These are phyloP conservation scores for Anthopleura sola DNA, from an alignment of 64 coral and sea anemone genomes.

Conservation along the genomic window DNA sequence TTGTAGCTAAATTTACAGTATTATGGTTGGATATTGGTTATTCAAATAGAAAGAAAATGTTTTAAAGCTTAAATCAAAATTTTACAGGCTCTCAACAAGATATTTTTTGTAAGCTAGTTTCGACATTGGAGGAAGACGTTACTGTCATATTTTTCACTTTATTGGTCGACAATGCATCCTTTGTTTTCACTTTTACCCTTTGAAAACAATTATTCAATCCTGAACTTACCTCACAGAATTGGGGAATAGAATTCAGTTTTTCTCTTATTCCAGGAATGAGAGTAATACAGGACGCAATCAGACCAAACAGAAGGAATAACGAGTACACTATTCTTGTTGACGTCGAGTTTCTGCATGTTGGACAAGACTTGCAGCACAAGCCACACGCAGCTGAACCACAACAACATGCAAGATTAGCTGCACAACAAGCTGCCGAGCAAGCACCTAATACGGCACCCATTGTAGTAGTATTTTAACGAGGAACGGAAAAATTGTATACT, in stretches of 20 bases:
- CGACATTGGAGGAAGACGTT: not conserved
- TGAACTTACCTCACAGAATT: constrained; percentile 73
- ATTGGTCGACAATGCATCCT: not conserved
- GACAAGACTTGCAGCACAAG: constrained; percentile 80
- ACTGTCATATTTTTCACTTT: not conserved
- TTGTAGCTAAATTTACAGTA: too few relatives aligned
- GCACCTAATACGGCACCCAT: constrained; percentile 89
- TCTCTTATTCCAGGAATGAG: constrained; percentile 77
- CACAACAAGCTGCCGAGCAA: constrained; percentile 28
- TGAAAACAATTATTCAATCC: not conserved
- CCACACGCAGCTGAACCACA: constrained; percentile 75
- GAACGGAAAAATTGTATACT: not conserved
- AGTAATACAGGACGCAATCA: constrained; percentile 75
- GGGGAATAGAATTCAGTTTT: constrained; percentile 71
- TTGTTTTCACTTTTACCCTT: not conserved
- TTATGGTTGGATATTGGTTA: too few relatives aligned
- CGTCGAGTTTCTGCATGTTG: constrained; percentile 73
- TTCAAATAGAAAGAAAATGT: too few relatives aligned
- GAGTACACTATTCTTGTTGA: constrained; percentile 84
- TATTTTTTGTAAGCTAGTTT: too few relatives aligned
- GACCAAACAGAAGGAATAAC: constrained; percentile 74
- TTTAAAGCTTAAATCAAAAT: too few relatives aligned
- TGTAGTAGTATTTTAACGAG: not conserved
- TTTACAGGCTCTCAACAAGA: too few relatives aligned
- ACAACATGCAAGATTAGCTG: constrained; percentile 81